Base-by-base conservation (phyloP, 2,113 vertebrate genomes). In the Syngnathus scovelli region DNA sequence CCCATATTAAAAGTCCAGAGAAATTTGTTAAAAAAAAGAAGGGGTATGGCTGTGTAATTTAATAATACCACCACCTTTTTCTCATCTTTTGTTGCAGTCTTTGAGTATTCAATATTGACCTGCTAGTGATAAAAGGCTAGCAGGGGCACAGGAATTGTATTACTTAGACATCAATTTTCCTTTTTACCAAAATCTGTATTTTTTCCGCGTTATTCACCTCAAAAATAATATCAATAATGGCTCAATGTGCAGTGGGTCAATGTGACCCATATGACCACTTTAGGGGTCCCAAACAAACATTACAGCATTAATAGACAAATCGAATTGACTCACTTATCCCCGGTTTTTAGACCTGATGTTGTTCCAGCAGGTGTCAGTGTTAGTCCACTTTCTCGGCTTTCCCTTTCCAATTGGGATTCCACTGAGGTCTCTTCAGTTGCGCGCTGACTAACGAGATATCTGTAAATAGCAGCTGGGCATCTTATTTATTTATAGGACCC, bases 381-480 rank as follows among this genome's bases (percentile, higher is more conserved):
- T 75, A 60, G 60, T 75, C 70, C 85, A 89, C 64, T 33, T 27
- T 58, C 66, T 21, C 10, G 1, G 6, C 23, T 11, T 4, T 1
- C 8, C 9, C n/a, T 9, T n/a, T 61, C 19, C 16, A 69, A 81
- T 79, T 78, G 71, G 70, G 68, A 86, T 80, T 89, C 79, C 64
- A 64, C 77, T 70, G 79, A 76, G 63, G 68, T 43, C 64, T 59
- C 77, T 70, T 79, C 64, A 69, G 68, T 67, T 69, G 63, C 73
- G 69, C 67, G 3, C 39, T 43, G 67, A 66, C 64, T 71, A 84
- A 85, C 74, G 70, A 61, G 39, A 76, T 86, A 81, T 89, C 89
- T 90, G 83, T 81, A 88, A 89, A 90, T 88, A 87, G 87, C 81
- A 86, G 80, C 74, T 74, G 76, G 65, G 74, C 74, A 64, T 77